Conservation (phyloP, 2,888 invertebrate genomes). For the Chrysina gloriosa region DNA sequence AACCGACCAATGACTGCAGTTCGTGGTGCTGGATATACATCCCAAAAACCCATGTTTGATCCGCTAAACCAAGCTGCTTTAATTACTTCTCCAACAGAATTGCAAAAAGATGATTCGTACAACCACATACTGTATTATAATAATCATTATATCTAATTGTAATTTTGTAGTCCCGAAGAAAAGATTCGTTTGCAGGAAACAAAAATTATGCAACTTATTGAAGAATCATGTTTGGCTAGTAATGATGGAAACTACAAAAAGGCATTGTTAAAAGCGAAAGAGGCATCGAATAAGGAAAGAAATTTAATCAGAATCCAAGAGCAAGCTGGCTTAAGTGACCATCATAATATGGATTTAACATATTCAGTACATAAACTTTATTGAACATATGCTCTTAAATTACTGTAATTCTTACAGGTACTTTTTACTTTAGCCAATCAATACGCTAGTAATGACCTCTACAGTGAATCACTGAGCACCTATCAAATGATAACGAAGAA, state of each 20-base stretch:
- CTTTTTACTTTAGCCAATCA: constrained; percentile 96
- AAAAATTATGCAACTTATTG: constrained; percentile 89
- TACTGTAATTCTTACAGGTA: constrained; percentile 73
- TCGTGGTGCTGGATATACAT: constrained; percentile 95
- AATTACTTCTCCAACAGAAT: constrained; percentile 73
- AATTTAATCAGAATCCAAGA: constrained; percentile 91
- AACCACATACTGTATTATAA: background rate
- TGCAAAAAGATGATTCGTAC: constrained; percentile 83
- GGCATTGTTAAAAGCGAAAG: constrained; percentile 93
- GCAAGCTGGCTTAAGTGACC: constrained; percentile 88
- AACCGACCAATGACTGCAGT: constrained; percentile 95
- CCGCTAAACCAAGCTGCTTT: constrained; percentile 77
- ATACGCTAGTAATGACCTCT: constrained; percentile 94
- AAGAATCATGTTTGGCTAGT: constrained; percentile 85
- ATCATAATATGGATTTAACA: constrained; percentile 94
- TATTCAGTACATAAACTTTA: constrained; percentile 78
- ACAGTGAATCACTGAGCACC: constrained; percentile 94
- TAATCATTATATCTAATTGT: constrained; percentile 8
- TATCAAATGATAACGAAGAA: constrained; percentile 95
- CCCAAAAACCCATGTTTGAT: constrained; percentile 78
- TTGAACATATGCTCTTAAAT: no score
- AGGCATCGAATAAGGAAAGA: constrained; percentile 93
- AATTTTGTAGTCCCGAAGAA: constrained; percentile 79
- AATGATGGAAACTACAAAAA: constrained; percentile 72
- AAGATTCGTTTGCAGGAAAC: constrained; percentile 90